These are phyloP conservation scores for Clavelina lepadiformis DNA, from an alignment of 23 tunicate species.

Conservation along the genomic window DNA sequence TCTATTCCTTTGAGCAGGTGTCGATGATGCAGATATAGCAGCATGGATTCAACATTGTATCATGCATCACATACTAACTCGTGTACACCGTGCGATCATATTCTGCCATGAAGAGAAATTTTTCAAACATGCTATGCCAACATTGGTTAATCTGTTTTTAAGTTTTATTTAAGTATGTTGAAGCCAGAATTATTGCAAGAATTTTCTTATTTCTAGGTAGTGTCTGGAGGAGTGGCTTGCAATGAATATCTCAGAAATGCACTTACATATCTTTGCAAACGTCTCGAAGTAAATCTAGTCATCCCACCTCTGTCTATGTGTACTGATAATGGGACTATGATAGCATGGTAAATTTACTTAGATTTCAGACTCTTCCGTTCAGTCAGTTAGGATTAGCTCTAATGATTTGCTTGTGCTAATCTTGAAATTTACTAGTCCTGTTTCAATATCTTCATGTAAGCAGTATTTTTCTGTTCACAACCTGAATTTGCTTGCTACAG, in stretches of 20 bases:
- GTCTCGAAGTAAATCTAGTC: slow-evolving; percentile 10
- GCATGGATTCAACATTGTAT: slow-evolving; percentile 55
- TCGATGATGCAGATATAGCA: slow-evolving; percentile 43
- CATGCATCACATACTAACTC: slow-evolving; percentile 33
- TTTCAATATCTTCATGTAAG: too few relatives aligned
- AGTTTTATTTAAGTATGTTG: not conserved
- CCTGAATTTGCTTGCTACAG: slow-evolving; percentile 7
- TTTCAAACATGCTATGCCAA: not conserved
- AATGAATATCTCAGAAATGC: slow-evolving; percentile 38
- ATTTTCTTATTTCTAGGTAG: slow-evolving; percentile 36
- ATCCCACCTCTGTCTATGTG: slow-evolving; percentile 63
- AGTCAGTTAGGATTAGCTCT: too few relatives aligned
- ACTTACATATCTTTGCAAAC: slow-evolving; percentile 37
- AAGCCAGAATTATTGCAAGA: not conserved
- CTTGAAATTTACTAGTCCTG: too few relatives aligned
- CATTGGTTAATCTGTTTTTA: slow-evolving; percentile 21
- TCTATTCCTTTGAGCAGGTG: not conserved
- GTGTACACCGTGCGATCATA: slow-evolving; percentile 45
- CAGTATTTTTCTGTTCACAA: too few relatives aligned
- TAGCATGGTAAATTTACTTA: slow-evolving; percentile 79
- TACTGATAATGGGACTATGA: slow-evolving; percentile 86
- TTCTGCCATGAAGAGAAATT: slow-evolving; percentile 33
- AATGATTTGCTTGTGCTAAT: too few relatives aligned
- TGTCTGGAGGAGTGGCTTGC: slow-evolving; percentile 85
- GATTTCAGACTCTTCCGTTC: too few relatives aligned